Evolutionary conservation across 2,888 invertebrate genomes (phyloP).

Genomic region (Fragum sueziense): DNA sequence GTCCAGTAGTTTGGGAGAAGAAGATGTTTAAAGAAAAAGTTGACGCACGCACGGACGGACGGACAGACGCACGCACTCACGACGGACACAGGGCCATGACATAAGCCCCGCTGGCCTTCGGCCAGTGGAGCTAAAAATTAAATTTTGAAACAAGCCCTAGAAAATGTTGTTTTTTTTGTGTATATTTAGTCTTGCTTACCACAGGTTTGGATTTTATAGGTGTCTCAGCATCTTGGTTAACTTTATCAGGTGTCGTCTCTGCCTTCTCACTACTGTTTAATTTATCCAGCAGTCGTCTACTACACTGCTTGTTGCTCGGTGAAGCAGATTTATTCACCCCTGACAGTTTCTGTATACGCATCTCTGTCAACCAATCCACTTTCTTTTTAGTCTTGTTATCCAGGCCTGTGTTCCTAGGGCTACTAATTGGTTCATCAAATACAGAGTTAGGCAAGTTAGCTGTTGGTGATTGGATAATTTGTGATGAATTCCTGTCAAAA

Average conservation of each 20-base stretch:
- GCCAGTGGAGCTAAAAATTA: too few relatives aligned
- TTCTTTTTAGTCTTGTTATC: constrained; percentile 47
- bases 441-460: constrained; percentile 68
- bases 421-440: constrained; percentile 58
- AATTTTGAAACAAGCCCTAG: too few relatives aligned
- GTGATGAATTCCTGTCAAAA: constrained; percentile 10
- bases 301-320: constrained; percentile 29
- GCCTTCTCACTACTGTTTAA: constrained; percentile 12
- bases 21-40: too few relatives aligned
- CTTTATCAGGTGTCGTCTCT: background rate
- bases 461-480: constrained; percentile 63
- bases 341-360: constrained; percentile 56
- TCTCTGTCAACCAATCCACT: constrained; percentile 70
- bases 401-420: constrained; percentile 18
- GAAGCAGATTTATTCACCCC: constrained; percentile 7
- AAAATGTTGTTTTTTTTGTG: constrained; percentile 19
- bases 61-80: too few relatives aligned
- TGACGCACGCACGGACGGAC: too few relatives aligned
- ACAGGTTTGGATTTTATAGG: background rate
- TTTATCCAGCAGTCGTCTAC: constrained; percentile 34
- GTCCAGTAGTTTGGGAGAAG: too few relatives aligned
- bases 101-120: too few relatives aligned
- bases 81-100: too few relatives aligned
- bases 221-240: background rate
- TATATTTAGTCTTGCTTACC: constrained; percentile 18